phyloP scores from a whole-genome alignment of 2,113 vertebrate genomes.

The Burhinus oedicnemus region DNA sequence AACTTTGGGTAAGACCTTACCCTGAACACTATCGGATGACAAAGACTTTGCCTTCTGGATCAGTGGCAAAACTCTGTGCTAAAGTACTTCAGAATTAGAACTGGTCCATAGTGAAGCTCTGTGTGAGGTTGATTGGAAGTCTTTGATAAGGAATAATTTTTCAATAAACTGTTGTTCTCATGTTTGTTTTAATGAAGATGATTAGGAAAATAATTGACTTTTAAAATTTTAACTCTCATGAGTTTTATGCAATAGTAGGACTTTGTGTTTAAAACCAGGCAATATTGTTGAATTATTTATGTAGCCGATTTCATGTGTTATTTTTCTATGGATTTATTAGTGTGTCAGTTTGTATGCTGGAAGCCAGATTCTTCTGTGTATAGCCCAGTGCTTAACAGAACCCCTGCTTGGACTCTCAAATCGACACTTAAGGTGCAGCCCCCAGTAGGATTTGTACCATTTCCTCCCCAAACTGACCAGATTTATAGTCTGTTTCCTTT shows the following conservation, averaged over 20 bases:
- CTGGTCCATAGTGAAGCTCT: not conserved
- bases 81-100: not conserved
- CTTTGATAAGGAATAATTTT: not conserved
- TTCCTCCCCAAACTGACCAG: not conserved
- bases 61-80: not conserved
- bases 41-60: not conserved
- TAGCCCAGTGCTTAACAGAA: not conserved
- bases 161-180: not conserved
- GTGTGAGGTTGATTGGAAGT: not conserved
- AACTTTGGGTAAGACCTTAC: not conserved
- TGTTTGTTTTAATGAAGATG: not conserved
- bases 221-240: not conserved
- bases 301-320: not conserved
- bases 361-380: not conserved
- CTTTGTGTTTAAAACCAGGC: not conserved
- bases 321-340: not conserved
- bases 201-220: not conserved
- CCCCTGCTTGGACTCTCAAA: not conserved
- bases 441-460: not conserved
- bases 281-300: not conserved
- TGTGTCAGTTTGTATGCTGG: not conserved
- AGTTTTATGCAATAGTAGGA: not conserved
- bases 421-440: not conserved
- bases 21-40: not conserved
- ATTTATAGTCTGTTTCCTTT: not conserved